Conservation (phyloP, 2,888 invertebrate species). For the Meteorus cinctellus region DNA sequence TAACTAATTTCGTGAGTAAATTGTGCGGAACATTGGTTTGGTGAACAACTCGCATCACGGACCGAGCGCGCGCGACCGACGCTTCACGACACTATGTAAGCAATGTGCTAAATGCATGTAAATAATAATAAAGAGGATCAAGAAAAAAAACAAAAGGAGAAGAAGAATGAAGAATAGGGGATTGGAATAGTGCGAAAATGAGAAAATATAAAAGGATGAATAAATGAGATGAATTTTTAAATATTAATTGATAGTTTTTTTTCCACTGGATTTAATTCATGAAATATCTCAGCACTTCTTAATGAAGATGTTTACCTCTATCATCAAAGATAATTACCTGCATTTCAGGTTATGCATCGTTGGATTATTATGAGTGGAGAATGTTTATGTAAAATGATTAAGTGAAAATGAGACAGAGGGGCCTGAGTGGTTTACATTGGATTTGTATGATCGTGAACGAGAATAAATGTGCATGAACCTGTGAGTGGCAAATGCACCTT, state of each 20-base stretch:
- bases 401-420: neutral
- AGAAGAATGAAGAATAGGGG: neutral
- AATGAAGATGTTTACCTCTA: slow-evolving; percentile 35
- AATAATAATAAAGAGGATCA: neutral
- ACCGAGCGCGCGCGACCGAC: neutral
- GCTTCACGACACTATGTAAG: slow-evolving; percentile 7
- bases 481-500: slow-evolving; percentile 17
- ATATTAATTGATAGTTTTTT: too few relatives aligned
- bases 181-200: neutral
- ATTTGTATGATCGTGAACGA: slow-evolving; percentile 21
- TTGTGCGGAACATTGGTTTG: slow-evolving; percentile 73
- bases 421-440: slow-evolving; percentile 21
- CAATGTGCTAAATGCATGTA: slow-evolving; percentile 16
- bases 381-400: neutral
- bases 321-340: slow-evolving; percentile 31
- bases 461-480: slow-evolving; percentile 26
- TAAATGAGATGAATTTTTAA: too few relatives aligned
- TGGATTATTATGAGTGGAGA: neutral
- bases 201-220: neutral
- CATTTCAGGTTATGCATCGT: neutral
- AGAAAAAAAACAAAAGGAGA: neutral
- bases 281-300: slow-evolving; percentile 21
- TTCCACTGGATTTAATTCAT: neutral
- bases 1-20: slow-evolving; percentile 73
- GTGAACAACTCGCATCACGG: slow-evolving; percentile 55